Conservation (phyloP, 1,140 invertebrate species). For the Cotesia vestalis region DNA sequence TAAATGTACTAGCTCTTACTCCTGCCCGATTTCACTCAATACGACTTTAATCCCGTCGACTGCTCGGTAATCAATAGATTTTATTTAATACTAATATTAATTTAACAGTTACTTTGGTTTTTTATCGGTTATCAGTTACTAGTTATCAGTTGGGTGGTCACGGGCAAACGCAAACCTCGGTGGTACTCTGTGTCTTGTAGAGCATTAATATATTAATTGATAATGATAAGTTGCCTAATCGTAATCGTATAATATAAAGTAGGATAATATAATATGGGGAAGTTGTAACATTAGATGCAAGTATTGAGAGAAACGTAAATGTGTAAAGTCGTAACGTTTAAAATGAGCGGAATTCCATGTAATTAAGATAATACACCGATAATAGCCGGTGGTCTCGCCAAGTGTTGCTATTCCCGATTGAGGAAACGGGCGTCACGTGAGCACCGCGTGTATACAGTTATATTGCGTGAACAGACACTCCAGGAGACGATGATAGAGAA, state of each 20-base stretch:
- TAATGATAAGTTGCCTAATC: background rate
- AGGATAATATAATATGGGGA: background rate
- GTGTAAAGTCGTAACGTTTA: slow-evolving; percentile 24
- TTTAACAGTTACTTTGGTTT: background rate
- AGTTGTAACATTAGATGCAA: too few relatives aligned
- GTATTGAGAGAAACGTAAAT: background rate
- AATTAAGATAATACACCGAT: slow-evolving; percentile 34
- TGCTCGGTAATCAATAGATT: background rate
- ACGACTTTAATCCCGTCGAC: background rate
- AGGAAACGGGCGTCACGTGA: slow-evolving; percentile 33
- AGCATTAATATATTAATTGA: background rate
- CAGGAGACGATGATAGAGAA: background rate
- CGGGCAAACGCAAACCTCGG: too few relatives aligned
- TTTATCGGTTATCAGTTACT: too few relatives aligned
- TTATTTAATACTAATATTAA: background rate
- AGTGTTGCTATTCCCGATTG: slow-evolving; percentile 33
- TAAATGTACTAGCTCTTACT: slow-evolving; percentile 5
- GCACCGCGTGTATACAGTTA: slow-evolving; percentile 10
- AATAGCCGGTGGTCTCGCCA: slow-evolving; percentile 30
- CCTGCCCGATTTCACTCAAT: slow-evolving; percentile 48
- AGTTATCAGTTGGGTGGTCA: too few relatives aligned
- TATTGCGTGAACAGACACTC: slow-evolving; percentile 4
- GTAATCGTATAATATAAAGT: background rate
- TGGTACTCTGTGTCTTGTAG: too few relatives aligned
- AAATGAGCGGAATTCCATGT: slow-evolving; percentile 30